Evolutionary conservation across 2,888 invertebrate genomes (phyloP).

Genomic region (Drosophila percnosoma): DNA sequence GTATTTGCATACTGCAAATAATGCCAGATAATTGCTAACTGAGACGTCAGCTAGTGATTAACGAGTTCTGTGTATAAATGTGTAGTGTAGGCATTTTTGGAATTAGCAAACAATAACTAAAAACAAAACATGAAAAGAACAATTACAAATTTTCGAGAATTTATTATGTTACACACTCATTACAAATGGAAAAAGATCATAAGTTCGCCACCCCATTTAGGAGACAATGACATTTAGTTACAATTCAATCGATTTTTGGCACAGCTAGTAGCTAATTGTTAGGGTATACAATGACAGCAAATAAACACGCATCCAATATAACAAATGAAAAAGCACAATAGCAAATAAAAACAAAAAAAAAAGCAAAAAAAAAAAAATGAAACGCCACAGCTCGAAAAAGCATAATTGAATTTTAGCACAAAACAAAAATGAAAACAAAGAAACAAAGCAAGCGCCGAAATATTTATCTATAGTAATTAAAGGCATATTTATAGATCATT

Average conservation of each 20-base stretch:
- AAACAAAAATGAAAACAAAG: slow-evolving; percentile 41
- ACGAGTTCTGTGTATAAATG: slow-evolving; percentile 69
- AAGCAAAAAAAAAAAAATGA: slow-evolving; percentile 2
- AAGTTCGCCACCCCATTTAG: slow-evolving; percentile 9
- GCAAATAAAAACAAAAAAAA: slow-evolving; percentile 20
- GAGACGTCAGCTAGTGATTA: slow-evolving; percentile 70
- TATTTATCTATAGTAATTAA: slow-evolving; percentile 79
- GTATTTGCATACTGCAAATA: slow-evolving; percentile 36
- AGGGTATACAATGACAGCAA: slow-evolving; percentile 41
- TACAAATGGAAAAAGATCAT: slow-evolving; percentile 23
- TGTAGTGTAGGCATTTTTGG: slow-evolving; percentile 79
- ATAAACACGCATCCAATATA: slow-evolving; percentile 19
- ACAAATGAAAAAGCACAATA: slow-evolving; percentile 29
- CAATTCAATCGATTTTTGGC: slow-evolving; percentile 69
- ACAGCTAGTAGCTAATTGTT: slow-evolving; percentile 70
- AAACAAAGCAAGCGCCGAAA: slow-evolving; percentile 74
- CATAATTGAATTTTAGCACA: slow-evolving; percentile 73
- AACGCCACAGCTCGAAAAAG: slow-evolving; percentile 40
- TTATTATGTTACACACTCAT: slow-evolving; percentile 64
- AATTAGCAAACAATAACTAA: slow-evolving; percentile 63
- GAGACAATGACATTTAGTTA: slow-evolving; percentile 48
- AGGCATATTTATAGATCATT: slow-evolving; percentile 74
- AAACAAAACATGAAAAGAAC: slow-evolving; percentile 16
- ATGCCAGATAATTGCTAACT: slow-evolving; percentile 69
- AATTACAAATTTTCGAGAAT: slow-evolving; percentile 61